Conservation (phyloP, 2,888 invertebrate species). For the Cataglyphis livida region DNA sequence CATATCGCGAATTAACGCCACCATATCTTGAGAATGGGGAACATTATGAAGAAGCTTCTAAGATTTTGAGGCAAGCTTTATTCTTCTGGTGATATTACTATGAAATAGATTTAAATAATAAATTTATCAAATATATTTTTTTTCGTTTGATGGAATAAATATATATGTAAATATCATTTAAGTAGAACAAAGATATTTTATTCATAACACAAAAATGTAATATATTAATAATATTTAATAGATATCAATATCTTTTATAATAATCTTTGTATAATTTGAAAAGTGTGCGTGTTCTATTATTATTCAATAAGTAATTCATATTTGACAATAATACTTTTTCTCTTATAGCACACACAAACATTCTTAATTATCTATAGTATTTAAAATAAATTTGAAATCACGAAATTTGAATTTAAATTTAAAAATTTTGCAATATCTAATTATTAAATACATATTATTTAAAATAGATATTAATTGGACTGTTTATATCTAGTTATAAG, state of each 20-base stretch:
- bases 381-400: not conserved
- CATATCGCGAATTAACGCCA: conserved; percentile 97
- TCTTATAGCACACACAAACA: not conserved
- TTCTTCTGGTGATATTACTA: conserved; percentile 86
- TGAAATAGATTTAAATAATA: conserved; percentile 17
- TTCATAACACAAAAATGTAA: conserved; percentile 14
- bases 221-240: conserved; percentile 2
- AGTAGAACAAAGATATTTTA: conserved; percentile 41
- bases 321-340: conserved; percentile 5
- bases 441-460: conserved; percentile 25
- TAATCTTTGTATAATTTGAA: not conserved
- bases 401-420: not conserved
- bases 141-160: not conserved
- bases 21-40: conserved; percentile 90
- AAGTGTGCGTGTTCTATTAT: no score
- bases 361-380: not conserved
- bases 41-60: conserved; percentile 87
- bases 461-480: not conserved
- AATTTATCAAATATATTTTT: not conserved
- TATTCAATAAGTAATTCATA: not conserved
- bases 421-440: conserved; percentile 9
- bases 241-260: not conserved
- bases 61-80: conserved; percentile 88
- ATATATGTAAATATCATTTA: conserved; percentile 29
- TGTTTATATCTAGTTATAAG: conserved; percentile 6